A percentile compares a stretch with the other conserved stretches of the same genome.
phyloP scores from a whole-genome alignment of 2,797 vertebrate genomes.

The Caiman crocodilus region DNA sequence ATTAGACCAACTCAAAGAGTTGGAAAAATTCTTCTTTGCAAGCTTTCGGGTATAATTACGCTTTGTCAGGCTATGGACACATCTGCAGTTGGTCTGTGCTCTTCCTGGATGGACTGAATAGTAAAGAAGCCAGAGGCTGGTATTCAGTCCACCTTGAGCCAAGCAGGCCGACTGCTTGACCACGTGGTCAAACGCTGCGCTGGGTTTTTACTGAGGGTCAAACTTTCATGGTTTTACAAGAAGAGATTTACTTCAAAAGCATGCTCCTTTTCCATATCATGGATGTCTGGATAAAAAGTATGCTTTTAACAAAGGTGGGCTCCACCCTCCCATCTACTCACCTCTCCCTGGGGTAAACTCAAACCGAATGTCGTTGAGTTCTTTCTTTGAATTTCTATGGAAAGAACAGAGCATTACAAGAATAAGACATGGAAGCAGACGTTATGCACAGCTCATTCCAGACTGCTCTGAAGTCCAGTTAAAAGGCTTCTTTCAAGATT shows the following conservation, averaged over 20 bases:
- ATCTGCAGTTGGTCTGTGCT: too few relatives aligned
- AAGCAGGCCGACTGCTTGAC: neutral
- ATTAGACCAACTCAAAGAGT: too few relatives aligned
- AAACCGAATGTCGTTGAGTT: constrained; percentile 97
- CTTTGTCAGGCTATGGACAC: too few relatives aligned
- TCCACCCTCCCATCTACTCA: constrained; percentile 66
- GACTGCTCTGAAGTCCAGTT: neutral
- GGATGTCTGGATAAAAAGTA: neutral
- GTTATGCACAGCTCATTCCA: neutral
- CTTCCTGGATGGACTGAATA: too few relatives aligned
- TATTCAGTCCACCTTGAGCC: neutral
- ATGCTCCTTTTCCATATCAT: neutral
- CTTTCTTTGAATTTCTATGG: constrained; percentile 96
- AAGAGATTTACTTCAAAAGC: neutral
- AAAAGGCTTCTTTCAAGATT: neutral
- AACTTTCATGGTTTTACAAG: neutral
- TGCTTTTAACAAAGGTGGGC: neutral
- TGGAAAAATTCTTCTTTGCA: too few relatives aligned
- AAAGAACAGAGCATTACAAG: constrained; percentile 36
- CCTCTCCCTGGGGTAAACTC: constrained; percentile 98
- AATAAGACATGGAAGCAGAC: neutral
- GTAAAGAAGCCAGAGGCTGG: too few relatives aligned
- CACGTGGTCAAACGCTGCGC: neutral
- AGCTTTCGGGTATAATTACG: too few relatives aligned
- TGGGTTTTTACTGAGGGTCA: neutral